Evolutionary conservation across 2,113 vertebrate species (phyloP).

Genomic region (Echinops telfairi): DNA sequence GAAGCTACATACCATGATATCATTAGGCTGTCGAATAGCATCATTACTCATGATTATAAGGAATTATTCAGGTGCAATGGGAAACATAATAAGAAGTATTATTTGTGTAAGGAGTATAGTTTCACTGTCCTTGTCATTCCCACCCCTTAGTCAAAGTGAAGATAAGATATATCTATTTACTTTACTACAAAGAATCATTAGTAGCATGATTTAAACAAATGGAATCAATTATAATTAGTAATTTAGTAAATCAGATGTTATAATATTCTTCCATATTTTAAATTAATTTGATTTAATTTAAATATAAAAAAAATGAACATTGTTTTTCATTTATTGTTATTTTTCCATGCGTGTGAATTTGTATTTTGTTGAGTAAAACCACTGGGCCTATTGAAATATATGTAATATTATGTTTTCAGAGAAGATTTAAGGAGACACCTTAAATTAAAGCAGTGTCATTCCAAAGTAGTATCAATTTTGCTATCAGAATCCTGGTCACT

Average conservation of each 20-base stretch:
- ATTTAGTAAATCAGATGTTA: slow-evolving; percentile 79
- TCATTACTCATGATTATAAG: slow-evolving; percentile 94
- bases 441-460: slow-evolving; percentile 6
- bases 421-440: neutral
- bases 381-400: neutral
- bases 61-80: slow-evolving; percentile 91
- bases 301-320: slow-evolving; percentile 47
- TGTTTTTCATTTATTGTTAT: neutral
- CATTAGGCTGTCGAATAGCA: slow-evolving; percentile 91
- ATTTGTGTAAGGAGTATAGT: slow-evolving; percentile 85
- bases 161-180: slow-evolving; percentile 84
- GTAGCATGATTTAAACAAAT: slow-evolving; percentile 86
- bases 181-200: slow-evolving; percentile 82
- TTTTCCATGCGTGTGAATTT: neutral
- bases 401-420: slow-evolving; percentile 9
- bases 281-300: slow-evolving; percentile 35
- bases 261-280: slow-evolving; percentile 65
- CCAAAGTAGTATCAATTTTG: neutral
- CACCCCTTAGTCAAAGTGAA: slow-evolving; percentile 79
- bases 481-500: neutral
- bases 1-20: slow-evolving; percentile 87
- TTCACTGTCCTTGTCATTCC: slow-evolving; percentile 86
- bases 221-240: slow-evolving; percentile 82
- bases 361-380: slow-evolving; percentile 37
- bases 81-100: slow-evolving; percentile 89